Percentiles rank a stretch among this genome's conserved stretches.
These are phyloP conservation scores for Jordanella pulchra DNA, from an alignment of 2,797 vertebrate genomes.

Conservation along the genomic window DNA sequence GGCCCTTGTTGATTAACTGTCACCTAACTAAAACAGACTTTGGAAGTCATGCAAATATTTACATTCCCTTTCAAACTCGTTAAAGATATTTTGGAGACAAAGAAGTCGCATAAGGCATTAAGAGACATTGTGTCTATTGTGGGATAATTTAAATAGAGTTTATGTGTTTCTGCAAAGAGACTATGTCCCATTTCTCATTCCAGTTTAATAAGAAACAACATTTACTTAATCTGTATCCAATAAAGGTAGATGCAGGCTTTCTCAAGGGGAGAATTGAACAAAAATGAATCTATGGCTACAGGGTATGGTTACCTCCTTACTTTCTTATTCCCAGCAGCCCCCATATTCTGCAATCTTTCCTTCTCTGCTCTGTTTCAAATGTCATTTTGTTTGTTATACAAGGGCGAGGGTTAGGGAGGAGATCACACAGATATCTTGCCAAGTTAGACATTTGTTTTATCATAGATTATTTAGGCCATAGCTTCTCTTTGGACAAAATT, in stretches of 20 bases:
- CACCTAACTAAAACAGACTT: slow-evolving; percentile 18
- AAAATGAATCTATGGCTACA: slow-evolving; percentile 57
- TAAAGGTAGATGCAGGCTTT: slow-evolving; percentile 63
- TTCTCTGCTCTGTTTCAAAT: slow-evolving; percentile 78
- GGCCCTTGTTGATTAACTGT: slow-evolving; percentile 32
- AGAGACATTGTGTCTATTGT: slow-evolving; percentile 2
- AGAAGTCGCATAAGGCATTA: not conserved
- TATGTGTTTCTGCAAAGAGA: slow-evolving; percentile 29
- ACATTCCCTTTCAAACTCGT: not conserved
- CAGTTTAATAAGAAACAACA: slow-evolving; percentile 38
- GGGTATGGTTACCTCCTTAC: slow-evolving; percentile 48
- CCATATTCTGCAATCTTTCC: slow-evolving; percentile 56
- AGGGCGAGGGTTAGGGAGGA: slow-evolving; percentile 51
- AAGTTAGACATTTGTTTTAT: slow-evolving; percentile 65
- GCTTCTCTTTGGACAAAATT: slow-evolving; percentile 60
- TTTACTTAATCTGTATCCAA: slow-evolving; percentile 34
- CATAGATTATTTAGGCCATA: slow-evolving; percentile 76
- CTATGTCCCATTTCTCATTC: slow-evolving; percentile 37
- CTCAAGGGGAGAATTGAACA: slow-evolving; percentile 51
- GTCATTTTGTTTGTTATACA: slow-evolving; percentile 79
- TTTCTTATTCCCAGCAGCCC: slow-evolving; percentile 56
- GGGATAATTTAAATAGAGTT: slow-evolving; percentile 14
- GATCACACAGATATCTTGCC: slow-evolving; percentile 65
- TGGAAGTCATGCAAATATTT: slow-evolving; percentile 23
- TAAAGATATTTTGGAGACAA: slow-evolving; percentile 4